Evolutionary conservation across 2,888 invertebrate genomes (phyloP).

Genomic region (Pinctada fucata): DNA sequence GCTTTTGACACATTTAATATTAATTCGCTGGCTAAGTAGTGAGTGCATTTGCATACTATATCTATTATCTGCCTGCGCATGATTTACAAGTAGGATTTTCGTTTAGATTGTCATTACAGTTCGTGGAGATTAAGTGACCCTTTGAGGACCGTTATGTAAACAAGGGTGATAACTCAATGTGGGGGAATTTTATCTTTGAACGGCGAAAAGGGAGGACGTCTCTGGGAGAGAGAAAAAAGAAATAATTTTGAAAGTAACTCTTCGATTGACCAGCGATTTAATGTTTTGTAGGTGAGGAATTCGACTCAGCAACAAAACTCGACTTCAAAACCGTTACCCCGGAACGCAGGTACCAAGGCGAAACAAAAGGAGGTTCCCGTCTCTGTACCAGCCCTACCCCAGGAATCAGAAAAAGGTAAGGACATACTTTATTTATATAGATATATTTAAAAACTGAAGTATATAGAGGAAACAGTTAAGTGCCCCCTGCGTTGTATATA

Average conservation of each 20-base stretch:
- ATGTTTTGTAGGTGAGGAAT: background rate
- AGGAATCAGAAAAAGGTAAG: slow-evolving; percentile 17
- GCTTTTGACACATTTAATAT: slow-evolving; percentile 1
- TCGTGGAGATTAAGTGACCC: too few relatives aligned
- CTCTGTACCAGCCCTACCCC: background rate
- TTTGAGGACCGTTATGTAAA: too few relatives aligned
- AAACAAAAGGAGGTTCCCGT: slow-evolving; percentile 5
- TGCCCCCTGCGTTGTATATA: too few relatives aligned
- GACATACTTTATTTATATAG: background rate
- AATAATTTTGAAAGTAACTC: background rate
- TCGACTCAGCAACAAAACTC: background rate
- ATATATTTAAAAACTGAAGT: too few relatives aligned
- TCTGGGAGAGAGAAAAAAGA: slow-evolving; percentile 9
- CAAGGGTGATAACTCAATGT: too few relatives aligned
- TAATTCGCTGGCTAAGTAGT: background rate
- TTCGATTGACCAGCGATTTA: too few relatives aligned
- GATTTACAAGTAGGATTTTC: background rate
- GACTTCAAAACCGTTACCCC: background rate
- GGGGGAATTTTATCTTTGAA: too few relatives aligned
- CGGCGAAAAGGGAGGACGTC: background rate
- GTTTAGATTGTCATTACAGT: too few relatives aligned
- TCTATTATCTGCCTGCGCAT: background rate
- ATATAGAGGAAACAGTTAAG: too few relatives aligned
- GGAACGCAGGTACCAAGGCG: background rate
- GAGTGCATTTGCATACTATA: background rate